Percentiles rank a stretch among this genome's conserved stretches.
phyloP scores from a whole-genome alignment of 2,888 invertebrate genomes.

The Aricia artaxerxes region DNA sequence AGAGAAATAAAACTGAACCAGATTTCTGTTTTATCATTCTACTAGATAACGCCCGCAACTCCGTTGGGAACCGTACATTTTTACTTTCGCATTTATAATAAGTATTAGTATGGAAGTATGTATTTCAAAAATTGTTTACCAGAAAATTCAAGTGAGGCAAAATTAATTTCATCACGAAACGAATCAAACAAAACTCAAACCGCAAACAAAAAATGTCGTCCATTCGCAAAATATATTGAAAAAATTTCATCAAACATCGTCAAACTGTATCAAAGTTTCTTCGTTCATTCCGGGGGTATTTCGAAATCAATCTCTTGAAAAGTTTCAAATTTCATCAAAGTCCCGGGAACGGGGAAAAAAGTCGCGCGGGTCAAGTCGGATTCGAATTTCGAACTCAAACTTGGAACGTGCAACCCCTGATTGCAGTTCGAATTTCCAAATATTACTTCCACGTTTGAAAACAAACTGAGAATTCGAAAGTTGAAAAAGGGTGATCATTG shows the following conservation, averaged over 20 bases:
- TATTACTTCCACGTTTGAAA: constrained; percentile 37
- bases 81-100: too few species aligned
- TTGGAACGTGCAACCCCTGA: constrained; percentile 63
- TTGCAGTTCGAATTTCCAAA: constrained; percentile 67
- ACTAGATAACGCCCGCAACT: too few species aligned
- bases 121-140: neutral
- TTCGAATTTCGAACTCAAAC: constrained; percentile 56
- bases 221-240: constrained; percentile 32
- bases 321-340: constrained; percentile 69
- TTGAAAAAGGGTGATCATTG: neutral
- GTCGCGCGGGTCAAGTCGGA: constrained; percentile 60
- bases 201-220: constrained; percentile 14
- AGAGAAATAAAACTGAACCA: too few species aligned
- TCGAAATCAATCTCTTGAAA: constrained; percentile 57
- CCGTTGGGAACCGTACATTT: too few species aligned
- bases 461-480: constrained; percentile 6
- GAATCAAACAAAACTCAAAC: neutral
- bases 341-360: constrained; percentile 59
- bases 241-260: constrained; percentile 23
- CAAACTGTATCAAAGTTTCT: constrained; percentile 28
- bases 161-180: neutral
- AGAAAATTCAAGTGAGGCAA: neutral
- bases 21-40: too few species aligned
- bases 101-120: too few species aligned
- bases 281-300: constrained; percentile 38